Evolutionary conservation across 2,888 invertebrate species (phyloP), one percentile per base, ranked within the genome.

Genomic region (Lottia gigantea): DNA sequence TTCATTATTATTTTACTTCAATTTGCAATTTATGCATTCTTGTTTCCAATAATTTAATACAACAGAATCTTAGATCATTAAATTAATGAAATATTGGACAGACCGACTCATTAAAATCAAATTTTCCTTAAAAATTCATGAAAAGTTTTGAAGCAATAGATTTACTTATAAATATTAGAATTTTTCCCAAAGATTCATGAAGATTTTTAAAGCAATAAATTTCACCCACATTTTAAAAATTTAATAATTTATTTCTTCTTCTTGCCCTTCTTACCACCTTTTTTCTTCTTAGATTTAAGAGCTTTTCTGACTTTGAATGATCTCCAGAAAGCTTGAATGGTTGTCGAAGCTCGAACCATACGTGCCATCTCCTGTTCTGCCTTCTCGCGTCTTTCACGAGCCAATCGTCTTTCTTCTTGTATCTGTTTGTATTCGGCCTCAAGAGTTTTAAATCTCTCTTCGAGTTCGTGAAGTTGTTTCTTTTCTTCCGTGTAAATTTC

Each of bases 291-390:
- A 62, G 82, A 76, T 71, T 84, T 86, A 67, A 89, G 85, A 0
- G 86, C 86, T 76, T 88, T 88, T 55, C 88, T 80, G 49, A 89
- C 88, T 76, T 89, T 89, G 82, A 80, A 88, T 16, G 88, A 89
- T 46, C 88, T 76, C 89, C 89, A 89, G 85, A 88, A 88, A 7
- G 88, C 86, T 75, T 89, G 89, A 65, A 89, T 85, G 25, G 87
- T 87, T 7, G 87, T 87, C 25, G 88, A 87, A 1, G 87, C 87
- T 72, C 84, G 85, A 46, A 87, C 81, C 81, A 83, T 80, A 63
- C 86, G 79, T 8, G 84, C 80, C 71, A 88, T 79, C 65, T 88
- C 87, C 4, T 86, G 79, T 69, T 88, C 88, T 0, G 86, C 87
- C 40, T 82, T 83, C 66, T 87, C 87, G 6, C 87, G 80, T 64